Evolutionary conservation across 1,140 invertebrate genomes (phyloP).

Genomic region (Drosophila nigrodunni): DNA sequence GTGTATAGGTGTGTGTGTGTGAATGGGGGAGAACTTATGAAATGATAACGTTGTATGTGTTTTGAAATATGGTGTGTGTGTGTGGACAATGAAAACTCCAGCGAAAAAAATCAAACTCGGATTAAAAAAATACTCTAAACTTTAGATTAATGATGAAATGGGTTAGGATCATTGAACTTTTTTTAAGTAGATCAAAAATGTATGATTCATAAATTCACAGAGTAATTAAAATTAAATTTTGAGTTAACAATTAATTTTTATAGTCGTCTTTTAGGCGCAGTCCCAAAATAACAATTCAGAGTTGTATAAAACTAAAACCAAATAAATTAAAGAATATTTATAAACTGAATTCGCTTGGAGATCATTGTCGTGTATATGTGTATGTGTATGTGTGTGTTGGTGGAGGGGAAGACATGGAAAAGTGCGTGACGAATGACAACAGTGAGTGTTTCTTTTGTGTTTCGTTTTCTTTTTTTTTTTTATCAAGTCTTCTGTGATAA

Average conservation of each 20-base stretch:
- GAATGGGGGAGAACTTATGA: slow-evolving; percentile 56
- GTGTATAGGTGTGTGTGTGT: slow-evolving; percentile 13
- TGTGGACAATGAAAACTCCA: slow-evolving; percentile 4
- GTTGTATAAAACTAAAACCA: too few species aligned
- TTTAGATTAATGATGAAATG: too few species aligned
- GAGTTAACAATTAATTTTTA: not conserved
- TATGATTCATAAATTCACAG: not conserved
- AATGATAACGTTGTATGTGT: slow-evolving; percentile 60
- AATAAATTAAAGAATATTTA: too few species aligned
- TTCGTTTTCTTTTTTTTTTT: slow-evolving; percentile 53
- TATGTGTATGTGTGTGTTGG: slow-evolving; percentile 28
- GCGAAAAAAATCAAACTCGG: not conserved
- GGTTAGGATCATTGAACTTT: too few species aligned
- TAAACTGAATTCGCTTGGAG: not conserved
- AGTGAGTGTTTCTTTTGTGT: slow-evolving; percentile 80
- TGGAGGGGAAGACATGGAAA: slow-evolving; percentile 55
- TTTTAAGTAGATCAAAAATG: too few species aligned
- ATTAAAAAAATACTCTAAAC: not conserved
- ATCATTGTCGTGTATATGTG: slow-evolving; percentile 9
- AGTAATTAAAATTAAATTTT: not conserved
- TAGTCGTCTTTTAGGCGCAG: not conserved
- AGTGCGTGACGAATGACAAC: slow-evolving; percentile 76
- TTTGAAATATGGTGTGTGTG: slow-evolving; percentile 20
- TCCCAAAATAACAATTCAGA: too few species aligned
- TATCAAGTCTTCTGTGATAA: slow-evolving; percentile 85